Evolutionary conservation across 2,888 invertebrate genomes (phyloP).

Genomic region (Calliphora vomitoria): DNA sequence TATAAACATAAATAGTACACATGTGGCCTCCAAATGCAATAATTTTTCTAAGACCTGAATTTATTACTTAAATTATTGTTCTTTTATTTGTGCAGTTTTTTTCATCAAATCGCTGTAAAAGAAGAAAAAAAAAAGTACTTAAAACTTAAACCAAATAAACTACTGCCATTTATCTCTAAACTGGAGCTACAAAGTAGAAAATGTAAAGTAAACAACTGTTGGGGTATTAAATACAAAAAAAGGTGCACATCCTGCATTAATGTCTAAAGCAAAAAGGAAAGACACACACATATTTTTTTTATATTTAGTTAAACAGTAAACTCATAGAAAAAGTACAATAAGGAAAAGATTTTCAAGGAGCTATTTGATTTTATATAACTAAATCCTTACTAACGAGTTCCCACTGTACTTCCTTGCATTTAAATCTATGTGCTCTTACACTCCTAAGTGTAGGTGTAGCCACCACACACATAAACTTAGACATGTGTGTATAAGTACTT

Average conservation of each 20-base stretch:
- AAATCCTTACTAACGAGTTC: background rate
- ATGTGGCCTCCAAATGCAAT: constrained; percentile 51
- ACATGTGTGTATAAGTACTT: constrained; percentile 54
- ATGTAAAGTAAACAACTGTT: constrained; percentile 44
- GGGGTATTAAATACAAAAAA: constrained; percentile 39
- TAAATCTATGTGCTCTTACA: background rate
- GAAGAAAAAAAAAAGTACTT: constrained; percentile 53
- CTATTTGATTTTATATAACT: background rate
- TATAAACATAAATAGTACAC: constrained; percentile 35
- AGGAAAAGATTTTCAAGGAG: background rate
- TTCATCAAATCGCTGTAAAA: background rate
- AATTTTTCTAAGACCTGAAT: constrained; percentile 37
- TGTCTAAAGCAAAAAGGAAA: constrained; percentile 3
- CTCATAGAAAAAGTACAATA: background rate
- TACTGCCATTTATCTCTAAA: constrained; percentile 56
- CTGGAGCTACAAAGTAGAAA: constrained; percentile 47
- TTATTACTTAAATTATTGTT: constrained; percentile 53
- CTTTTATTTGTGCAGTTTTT: background rate
- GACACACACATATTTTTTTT: constrained; percentile 8
- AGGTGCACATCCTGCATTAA: constrained; percentile 50
- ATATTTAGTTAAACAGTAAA: constrained; percentile 10
- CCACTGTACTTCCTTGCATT: constrained; percentile 11
- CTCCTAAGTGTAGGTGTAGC: constrained; percentile 9
- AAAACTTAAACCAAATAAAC: constrained; percentile 61
- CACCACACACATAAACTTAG: constrained; percentile 12